A percentile compares a stretch with the other conserved stretches of the same genome.
Evolutionary conservation across 2,797 vertebrate genomes (phyloP).

Genomic region (Clarias laeviceps): DNA sequence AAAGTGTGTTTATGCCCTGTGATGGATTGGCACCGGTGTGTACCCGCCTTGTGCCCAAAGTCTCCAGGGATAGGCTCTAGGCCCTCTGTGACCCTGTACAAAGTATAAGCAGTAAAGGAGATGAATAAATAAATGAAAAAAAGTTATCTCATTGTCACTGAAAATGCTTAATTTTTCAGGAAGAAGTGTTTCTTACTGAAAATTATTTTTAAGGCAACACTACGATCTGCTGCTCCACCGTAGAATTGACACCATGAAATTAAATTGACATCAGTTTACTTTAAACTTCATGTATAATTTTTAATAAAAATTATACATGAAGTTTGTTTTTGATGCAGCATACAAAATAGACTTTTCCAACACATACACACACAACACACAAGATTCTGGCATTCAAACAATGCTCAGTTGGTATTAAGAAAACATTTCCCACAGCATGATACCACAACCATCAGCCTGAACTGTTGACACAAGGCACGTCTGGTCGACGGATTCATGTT

Average conservation of each 20-base stretch:
- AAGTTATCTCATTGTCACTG: neutral
- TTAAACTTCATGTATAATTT: too few species aligned
- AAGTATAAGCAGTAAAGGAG: too few species aligned
- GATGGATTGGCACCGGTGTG: too few species aligned
- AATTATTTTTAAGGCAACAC: neutral
- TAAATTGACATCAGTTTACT: neutral
- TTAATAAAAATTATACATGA: neutral
- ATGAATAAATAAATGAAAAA: too few species aligned
- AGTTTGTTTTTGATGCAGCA: neutral
- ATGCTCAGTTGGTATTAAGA: neutral
- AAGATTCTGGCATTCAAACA: neutral
- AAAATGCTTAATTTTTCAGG: neutral
- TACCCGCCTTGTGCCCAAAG: too few species aligned
- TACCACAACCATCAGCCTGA: neutral
- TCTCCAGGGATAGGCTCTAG: too few species aligned
- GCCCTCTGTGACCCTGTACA: too few species aligned
- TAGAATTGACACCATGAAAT: neutral
- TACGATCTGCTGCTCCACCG: neutral
- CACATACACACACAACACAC: too few species aligned
- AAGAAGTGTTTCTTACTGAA: neutral
- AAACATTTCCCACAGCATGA: constrained; percentile 3
- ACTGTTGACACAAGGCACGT: neutral
- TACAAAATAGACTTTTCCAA: neutral
- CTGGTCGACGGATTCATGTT: neutral
- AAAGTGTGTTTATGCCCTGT: too few species aligned